phyloP scores from a whole-genome alignment of 2,113 vertebrate genomes.

The Canis aureus region DNA sequence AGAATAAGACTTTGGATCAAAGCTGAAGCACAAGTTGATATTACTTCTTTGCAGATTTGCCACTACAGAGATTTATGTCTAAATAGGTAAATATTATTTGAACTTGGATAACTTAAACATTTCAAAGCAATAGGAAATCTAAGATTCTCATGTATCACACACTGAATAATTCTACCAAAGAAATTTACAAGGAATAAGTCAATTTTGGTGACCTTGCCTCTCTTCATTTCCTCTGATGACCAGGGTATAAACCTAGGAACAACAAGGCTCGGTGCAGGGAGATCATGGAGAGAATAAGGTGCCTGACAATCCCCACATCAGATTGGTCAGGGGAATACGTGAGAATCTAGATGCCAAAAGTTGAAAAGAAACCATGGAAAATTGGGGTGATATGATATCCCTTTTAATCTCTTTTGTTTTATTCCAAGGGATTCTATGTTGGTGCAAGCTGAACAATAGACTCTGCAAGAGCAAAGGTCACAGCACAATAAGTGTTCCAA shows the following conservation, averaged over 20 bases:
- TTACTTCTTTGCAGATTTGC: neutral
- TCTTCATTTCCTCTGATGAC: neutral
- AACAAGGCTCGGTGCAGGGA: neutral
- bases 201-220: neutral
- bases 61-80: neutral
- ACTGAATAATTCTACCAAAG: neutral
- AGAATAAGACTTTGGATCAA: neutral
- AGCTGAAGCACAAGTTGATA: neutral
- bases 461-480: conserved; percentile 70
- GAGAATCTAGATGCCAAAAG: neutral
- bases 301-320: neutral
- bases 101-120: neutral
- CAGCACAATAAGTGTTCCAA: conserved; percentile 64
- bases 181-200: neutral
- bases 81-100: neutral
- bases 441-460: conserved; percentile 65
- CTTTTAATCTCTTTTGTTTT: conserved; percentile 62
- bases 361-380: conserved; percentile 18
- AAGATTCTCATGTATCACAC: neutral
- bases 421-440: conserved; percentile 60
- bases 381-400: neutral
- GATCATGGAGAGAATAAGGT: neutral
- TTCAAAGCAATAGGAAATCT: neutral
- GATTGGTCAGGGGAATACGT: neutral
- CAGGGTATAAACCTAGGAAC: neutral